Conservation (phyloP, 2,797 vertebrate genomes). For the Hippopotamyrus pictus region DNA sequence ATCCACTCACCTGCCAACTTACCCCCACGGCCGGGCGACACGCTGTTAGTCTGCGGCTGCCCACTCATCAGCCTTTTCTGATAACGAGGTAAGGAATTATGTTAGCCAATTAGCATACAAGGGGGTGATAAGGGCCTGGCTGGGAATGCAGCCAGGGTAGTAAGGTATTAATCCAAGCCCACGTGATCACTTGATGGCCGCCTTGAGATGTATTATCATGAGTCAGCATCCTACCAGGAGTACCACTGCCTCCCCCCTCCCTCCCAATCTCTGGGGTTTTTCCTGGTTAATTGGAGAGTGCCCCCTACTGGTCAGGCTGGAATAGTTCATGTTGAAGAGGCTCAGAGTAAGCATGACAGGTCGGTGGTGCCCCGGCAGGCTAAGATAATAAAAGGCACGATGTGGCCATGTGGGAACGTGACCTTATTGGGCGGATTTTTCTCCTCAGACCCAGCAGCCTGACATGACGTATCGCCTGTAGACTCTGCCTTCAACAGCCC, state of each 20-base stretch:
- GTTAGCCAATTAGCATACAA: slow-evolving; percentile 1
- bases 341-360: neutral
- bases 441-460: neutral
- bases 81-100: neutral
- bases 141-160: neutral
- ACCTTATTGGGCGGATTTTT: slow-evolving; percentile 25
- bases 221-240: neutral
- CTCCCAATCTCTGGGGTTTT: neutral
- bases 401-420: slow-evolving; percentile 13
- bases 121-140: neutral
- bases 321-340: neutral
- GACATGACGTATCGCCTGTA: slow-evolving; percentile 23
- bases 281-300: neutral
- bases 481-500: slow-evolving; percentile 18
- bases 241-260: neutral
- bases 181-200: neutral
- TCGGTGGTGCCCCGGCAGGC: neutral
- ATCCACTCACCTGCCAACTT: neutral
- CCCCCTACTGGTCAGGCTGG: neutral
- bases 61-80: neutral
- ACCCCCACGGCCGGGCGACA: neutral
- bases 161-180: neutral
- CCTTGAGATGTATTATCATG: neutral
- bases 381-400: neutral
- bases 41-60: neutral